Conservation (phyloP, 2,888 invertebrate species). For the Sylvicola cinctus region DNA sequence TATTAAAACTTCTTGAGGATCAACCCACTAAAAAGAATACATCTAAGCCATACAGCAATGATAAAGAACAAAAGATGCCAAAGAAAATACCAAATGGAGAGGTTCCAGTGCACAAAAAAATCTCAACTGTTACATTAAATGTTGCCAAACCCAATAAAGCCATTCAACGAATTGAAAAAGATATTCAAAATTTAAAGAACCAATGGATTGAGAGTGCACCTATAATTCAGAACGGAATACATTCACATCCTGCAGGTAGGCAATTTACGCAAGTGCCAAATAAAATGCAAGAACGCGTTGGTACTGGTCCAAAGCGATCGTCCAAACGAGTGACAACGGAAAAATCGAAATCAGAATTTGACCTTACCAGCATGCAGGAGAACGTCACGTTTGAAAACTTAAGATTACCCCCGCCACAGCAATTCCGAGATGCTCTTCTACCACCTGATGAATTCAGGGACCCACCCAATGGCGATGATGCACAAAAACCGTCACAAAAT, state of each 20-base stretch:
- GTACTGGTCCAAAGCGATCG: too few species aligned
- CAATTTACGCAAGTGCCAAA: too few species aligned
- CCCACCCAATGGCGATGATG: constrained; percentile 19
- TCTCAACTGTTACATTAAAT: constrained; percentile 17
- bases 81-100: constrained; percentile 8
- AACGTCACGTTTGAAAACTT: constrained; percentile 45
- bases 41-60: constrained; percentile 8
- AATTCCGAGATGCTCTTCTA: constrained; percentile 61
- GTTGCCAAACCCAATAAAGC: too few species aligned
- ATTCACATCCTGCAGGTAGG: constrained; percentile 19
- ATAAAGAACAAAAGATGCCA: background rate
- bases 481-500: background rate
- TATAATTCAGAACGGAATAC: constrained; percentile 16
- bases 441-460: constrained; percentile 53
- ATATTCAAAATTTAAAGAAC: constrained; percentile 10
- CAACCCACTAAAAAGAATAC: constrained; percentile 12
- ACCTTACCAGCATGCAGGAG: constrained; percentile 33
- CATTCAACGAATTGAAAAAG: too few species aligned
- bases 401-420: constrained; percentile 57
- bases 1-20: constrained; percentile 34
- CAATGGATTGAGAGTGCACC: constrained; percentile 11
- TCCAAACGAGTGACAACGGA: constrained; percentile 23
- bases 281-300: too few species aligned
- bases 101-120: constrained; percentile 17
- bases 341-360: constrained; percentile 38